phyloP scores from a whole-genome alignment of 2,797 vertebrate genomes.

The Pachyuromys duprasi region DNA sequence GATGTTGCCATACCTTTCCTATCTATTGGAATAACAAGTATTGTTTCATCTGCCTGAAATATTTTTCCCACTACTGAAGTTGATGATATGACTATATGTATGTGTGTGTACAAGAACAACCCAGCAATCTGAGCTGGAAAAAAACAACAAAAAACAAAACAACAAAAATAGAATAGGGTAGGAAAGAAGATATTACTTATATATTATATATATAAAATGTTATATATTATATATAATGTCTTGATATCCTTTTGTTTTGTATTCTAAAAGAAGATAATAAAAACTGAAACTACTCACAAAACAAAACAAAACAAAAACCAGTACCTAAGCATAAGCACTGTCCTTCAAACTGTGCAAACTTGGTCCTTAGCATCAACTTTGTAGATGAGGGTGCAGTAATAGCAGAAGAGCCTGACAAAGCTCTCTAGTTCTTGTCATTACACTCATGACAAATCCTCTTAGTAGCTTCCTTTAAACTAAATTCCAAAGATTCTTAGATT shows the following conservation, averaged over 20 bases:
- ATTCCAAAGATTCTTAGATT: slow-evolving; percentile 1
- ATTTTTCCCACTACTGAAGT: background rate
- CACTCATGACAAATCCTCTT: background rate
- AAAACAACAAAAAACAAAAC: background rate
- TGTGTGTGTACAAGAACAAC: background rate
- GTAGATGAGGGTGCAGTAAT: background rate
- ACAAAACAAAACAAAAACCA: background rate
- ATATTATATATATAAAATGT: no score
- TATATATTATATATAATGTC: background rate
- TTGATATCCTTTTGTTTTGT: background rate
- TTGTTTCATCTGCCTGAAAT: background rate
- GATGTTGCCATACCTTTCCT: background rate
- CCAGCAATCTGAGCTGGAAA: background rate
- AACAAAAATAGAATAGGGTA: background rate
- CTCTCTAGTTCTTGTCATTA: background rate
- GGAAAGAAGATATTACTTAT: background rate
- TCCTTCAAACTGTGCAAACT: background rate
- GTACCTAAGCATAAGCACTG: background rate
- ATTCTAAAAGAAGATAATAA: background rate
- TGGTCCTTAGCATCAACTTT: background rate
- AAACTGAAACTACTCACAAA: background rate
- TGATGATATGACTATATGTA: background rate
- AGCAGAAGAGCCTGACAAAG: background rate
- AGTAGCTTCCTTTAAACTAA: background rate
- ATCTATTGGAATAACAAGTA: background rate